These are phyloP conservation scores for Hydra vulgaris DNA, from an alignment of 30 jellyfish, hydroid and myxozoan species.

Conservation along the genomic window DNA sequence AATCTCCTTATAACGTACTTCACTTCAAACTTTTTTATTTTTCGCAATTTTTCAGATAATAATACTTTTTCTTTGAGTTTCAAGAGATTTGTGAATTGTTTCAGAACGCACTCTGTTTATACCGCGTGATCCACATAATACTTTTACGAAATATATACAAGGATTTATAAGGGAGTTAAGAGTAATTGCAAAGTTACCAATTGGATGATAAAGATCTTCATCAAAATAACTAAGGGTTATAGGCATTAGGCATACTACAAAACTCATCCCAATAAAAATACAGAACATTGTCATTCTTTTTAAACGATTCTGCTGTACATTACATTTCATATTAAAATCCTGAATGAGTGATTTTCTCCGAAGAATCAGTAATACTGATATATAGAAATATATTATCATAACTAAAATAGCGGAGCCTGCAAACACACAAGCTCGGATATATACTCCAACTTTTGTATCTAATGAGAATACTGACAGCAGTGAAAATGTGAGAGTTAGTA, in stretches of 20 bases:
- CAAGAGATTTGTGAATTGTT: no score
- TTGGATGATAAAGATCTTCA: conserved; percentile 23
- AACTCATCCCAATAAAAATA: conserved; percentile 26
- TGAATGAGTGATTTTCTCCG: conserved; percentile 18
- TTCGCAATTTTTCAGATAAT: not conserved
- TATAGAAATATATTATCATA: not conserved
- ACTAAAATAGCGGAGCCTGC: conserved; percentile 12
- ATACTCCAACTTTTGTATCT: conserved; percentile 12
- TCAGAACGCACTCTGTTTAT: conserved; percentile 30
- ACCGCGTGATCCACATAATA: conserved; percentile 15
- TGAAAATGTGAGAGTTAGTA: conserved; percentile 19
- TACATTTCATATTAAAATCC: conserved; percentile 17
- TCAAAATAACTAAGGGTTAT: conserved; percentile 16
- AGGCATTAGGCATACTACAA: conserved; percentile 27
- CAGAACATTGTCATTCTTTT: conserved; percentile 21
- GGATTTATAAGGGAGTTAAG: conserved; percentile 28
- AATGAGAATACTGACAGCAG: not conserved
- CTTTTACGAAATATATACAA: conserved; percentile 28
- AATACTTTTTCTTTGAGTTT: no score
- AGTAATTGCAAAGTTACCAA: conserved; percentile 12
- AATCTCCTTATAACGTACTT: no score
- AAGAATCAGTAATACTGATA: conserved; percentile 4
- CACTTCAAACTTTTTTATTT: no score
- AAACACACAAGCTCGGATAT: conserved; percentile 23
- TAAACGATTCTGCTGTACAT: conserved; percentile 24